Conservation (phyloP, 2,888 invertebrate species). For the Drosophila helvetica region DNA sequence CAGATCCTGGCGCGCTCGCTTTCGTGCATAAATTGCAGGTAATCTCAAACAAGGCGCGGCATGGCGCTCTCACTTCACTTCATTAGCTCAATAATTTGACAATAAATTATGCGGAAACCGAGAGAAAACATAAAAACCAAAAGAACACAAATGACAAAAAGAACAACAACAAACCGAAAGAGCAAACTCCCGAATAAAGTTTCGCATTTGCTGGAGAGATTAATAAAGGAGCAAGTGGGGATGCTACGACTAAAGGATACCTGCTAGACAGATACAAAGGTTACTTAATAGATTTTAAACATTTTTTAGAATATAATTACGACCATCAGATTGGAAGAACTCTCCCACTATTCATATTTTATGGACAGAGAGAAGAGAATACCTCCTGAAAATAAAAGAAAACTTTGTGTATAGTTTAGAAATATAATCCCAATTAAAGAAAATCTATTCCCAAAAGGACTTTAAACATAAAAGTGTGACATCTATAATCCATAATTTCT, state of each 20-base stretch:
- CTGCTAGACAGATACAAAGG: neutral
- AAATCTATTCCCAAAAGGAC: too few relatives aligned
- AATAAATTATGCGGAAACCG: slow-evolving; percentile 69
- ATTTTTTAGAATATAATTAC: neutral
- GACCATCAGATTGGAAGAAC: neutral
- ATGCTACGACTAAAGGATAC: neutral
- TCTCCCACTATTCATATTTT: too few relatives aligned
- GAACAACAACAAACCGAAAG: slow-evolving; percentile 9
- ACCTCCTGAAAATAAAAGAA: too few relatives aligned
- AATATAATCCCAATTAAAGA: too few relatives aligned
- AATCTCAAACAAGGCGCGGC: slow-evolving; percentile 54
- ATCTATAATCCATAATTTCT: too few relatives aligned
- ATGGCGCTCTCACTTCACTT: slow-evolving; percentile 54
- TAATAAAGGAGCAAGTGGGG: neutral
- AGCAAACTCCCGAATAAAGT: neutral
- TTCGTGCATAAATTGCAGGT: slow-evolving; percentile 71
- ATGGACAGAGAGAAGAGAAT: too few relatives aligned
- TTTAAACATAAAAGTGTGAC: too few relatives aligned
- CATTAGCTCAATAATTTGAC: slow-evolving; percentile 75
- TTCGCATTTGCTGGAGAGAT: neutral
- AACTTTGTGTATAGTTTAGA: too few relatives aligned
- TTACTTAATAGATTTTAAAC: too few relatives aligned
- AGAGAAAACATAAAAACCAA: slow-evolving; percentile 13
- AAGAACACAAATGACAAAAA: slow-evolving; percentile 3
- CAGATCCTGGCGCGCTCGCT: slow-evolving; percentile 7